phyloP scores from a whole-genome alignment of 2,113 vertebrate genomes.

The Diadophis punctatus region DNA sequence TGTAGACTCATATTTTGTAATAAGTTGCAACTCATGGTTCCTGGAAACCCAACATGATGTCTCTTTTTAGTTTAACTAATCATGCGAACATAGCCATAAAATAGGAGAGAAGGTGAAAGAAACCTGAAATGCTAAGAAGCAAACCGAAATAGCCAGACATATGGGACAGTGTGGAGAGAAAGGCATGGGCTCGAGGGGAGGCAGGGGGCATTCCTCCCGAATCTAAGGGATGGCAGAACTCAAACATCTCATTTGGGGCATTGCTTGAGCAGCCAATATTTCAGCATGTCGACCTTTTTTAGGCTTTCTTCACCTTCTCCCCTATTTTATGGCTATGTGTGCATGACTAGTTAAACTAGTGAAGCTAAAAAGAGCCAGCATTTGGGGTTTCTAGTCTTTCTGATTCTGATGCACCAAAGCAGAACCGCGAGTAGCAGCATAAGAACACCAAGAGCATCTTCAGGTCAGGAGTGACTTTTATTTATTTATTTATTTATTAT shows the following conservation, averaged over 20 bases:
- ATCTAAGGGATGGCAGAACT: background rate
- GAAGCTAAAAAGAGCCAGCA: background rate
- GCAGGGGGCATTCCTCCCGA: background rate
- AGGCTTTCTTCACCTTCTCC: background rate
- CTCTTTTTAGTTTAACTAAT: background rate
- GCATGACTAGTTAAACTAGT: background rate
- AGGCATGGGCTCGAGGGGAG: background rate
- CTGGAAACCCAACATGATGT: background rate
- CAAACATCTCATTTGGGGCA: background rate
- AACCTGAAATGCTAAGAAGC: background rate
- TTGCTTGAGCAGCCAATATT: background rate
- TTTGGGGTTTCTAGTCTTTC: background rate
- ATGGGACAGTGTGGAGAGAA: background rate
- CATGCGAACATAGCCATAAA: background rate
- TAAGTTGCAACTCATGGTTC: background rate
- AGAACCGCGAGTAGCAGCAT: background rate
- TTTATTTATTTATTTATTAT: no score
- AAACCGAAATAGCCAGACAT: background rate
- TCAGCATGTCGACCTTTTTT: background rate
- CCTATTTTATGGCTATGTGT: background rate
- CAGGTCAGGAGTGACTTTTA: background rate
- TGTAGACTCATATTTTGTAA: background rate
- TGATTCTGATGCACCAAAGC: background rate
- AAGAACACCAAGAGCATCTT: background rate
- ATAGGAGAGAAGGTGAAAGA: background rate